Evolutionary conservation across 23 tunicate genomes (phyloP).

Genomic region (Diplosoma virens): DNA sequence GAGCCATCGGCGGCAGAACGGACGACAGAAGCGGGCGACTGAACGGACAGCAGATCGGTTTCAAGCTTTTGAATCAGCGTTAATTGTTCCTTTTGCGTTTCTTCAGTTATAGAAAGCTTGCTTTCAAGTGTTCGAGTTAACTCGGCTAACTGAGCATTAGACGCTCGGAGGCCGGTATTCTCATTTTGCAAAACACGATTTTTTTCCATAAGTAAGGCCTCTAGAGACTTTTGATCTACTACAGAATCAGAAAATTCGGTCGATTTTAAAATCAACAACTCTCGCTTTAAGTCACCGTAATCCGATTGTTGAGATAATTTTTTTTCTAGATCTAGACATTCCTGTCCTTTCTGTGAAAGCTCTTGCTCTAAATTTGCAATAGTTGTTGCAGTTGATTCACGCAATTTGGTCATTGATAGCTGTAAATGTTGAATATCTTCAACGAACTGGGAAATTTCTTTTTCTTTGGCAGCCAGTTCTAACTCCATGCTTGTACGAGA

Average conservation of each 20-base stretch:
- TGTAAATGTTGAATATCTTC: constrained; percentile 89
- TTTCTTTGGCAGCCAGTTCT: constrained; percentile 88
- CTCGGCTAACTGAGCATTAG: constrained; percentile 67
- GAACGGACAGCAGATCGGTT: constrained; percentile 67
- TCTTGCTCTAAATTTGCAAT: constrained; percentile 85
- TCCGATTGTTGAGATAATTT: constrained; percentile 48
- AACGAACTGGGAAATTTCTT: constrained; percentile 86
- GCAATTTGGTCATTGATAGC: constrained; percentile 53
- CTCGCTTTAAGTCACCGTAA: constrained; percentile 73
- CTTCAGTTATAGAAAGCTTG: constrained; percentile 33
- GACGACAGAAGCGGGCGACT: constrained; percentile 75
- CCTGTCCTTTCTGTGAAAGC: constrained; percentile 12
- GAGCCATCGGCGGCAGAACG: constrained; percentile 94
- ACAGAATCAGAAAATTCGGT: constrained; percentile 62
- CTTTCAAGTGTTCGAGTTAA: constrained; percentile 40
- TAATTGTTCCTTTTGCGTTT: constrained; percentile 40
- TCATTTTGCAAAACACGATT: constrained; percentile 78
- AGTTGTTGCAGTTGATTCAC: constrained; percentile 61
- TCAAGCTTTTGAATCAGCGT: constrained; percentile 77
- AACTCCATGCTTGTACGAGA: constrained; percentile 68
- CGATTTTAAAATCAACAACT: constrained; percentile 73
- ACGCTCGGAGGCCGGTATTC: constrained; percentile 68
- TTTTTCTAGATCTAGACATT: constrained; percentile 16
- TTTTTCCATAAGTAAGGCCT: constrained; percentile 72
- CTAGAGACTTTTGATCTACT: constrained; percentile 53